Evolutionary conservation across 2,113 vertebrate species (phyloP), one percentile per base, ranked within the genome.

Genomic region (Lepidothrix coronata): DNA sequence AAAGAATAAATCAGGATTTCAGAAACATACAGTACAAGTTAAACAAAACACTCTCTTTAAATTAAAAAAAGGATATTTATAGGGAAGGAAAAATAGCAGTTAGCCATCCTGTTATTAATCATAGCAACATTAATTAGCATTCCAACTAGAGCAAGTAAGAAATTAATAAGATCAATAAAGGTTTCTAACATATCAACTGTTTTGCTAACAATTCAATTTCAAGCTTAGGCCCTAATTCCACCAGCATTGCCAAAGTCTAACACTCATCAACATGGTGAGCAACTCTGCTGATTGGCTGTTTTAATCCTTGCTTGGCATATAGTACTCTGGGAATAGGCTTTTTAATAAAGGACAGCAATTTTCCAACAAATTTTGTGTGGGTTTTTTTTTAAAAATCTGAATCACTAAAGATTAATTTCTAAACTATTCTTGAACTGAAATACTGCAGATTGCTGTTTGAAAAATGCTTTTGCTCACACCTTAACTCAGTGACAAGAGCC

Each of bases 101-200:
- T 73, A 96, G 8, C 13, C 63, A 84, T 80, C 37, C 46, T 3
- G 5, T 66, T 84, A 70, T 74, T 91, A 89, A 88, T 75, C 58
- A n/a, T 46, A 87, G 33, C 88, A 89, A 74, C 14, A 63, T 68
- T 93, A 94, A 95, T 94, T 72, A 85, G 16, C 67, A 85, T 91
- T 92, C 43, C 49, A 89, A 51, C 27, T 43, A 95, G 5, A 63
- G 7, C 43, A 86, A 93, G 65, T 12, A 91, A 48, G 67, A 85
- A 62, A 91, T 93, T 92, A 93, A 85, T 58, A 95, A 86, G 66
- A 92, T 49, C 72, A 77, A 75, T 78, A 86, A 75, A 83, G 39
- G 28, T 87, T 86, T 86, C 11, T 73, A 94, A 89, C 5, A 9
- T 84, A 93, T 67, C 65, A 81, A 55, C 17, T 89, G 5, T 84